These are phyloP conservation scores for Orientallactaga sibirica DNA, from an alignment of 2,797 vertebrate genomes.

Conservation along the genomic window DNA sequence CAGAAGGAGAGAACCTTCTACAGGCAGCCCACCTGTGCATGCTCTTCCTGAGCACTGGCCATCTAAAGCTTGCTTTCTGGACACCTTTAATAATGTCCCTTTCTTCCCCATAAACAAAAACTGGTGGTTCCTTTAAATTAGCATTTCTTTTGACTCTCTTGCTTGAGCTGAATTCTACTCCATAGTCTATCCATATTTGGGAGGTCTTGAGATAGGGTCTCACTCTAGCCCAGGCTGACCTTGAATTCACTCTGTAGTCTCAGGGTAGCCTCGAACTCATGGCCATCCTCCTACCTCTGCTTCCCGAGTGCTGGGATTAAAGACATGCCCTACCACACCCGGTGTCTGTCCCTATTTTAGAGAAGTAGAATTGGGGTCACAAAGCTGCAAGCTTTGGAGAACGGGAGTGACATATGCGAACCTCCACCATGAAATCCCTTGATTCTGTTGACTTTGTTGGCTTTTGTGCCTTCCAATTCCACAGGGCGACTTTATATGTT, in stretches of 20 bases:
- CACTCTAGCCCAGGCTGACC: too few species aligned
- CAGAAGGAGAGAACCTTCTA: too few species aligned
- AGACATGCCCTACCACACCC: too few species aligned
- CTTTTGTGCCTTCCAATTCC: conserved; percentile 51
- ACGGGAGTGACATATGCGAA: neutral
- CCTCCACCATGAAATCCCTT: neutral
- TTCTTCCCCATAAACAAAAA: neutral
- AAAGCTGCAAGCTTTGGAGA: neutral
- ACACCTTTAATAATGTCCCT: neutral
- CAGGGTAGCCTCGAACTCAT: too few species aligned
- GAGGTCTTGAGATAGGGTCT: too few species aligned
- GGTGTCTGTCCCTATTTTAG: neutral
- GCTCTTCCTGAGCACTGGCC: neutral
- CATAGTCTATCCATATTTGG: neutral
- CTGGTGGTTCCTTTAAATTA: neutral
- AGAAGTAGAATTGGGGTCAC: conserved; percentile 13
- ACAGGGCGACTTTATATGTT: conserved; percentile 41
- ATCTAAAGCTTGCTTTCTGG: fast-evolving
- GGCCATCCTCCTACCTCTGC: too few species aligned
- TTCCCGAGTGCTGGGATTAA: too few species aligned
- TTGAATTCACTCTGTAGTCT: too few species aligned
- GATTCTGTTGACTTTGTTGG: conserved; percentile 30
- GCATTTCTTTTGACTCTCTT: neutral
- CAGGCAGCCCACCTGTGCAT: fast-evolving
- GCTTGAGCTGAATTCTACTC: conserved; percentile 16